Evolutionary conservation across 1,140 invertebrate species (phyloP).

Genomic region (Penaeus japonicus): DNA sequence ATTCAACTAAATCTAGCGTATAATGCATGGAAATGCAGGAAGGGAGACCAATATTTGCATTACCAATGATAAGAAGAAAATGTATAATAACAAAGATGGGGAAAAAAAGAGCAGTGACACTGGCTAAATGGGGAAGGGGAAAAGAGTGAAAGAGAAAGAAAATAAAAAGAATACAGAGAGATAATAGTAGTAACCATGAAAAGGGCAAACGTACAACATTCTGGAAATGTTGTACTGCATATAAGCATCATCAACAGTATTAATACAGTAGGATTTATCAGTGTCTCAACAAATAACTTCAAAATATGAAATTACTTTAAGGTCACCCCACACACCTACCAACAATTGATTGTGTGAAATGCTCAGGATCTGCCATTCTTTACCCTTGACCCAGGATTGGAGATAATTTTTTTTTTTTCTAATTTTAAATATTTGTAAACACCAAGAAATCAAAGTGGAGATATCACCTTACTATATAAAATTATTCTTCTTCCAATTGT

Average conservation of each 20-base stretch:
- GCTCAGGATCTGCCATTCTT: neutral
- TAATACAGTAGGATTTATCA: neutral
- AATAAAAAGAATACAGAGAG: too few relatives aligned
- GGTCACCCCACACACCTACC: neutral
- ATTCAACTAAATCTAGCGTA: slow-evolving; percentile 13
- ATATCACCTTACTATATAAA: neutral
- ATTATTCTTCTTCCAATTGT: neutral
- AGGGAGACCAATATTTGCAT: too few relatives aligned
- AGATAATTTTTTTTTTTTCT: neutral
- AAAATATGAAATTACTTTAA: neutral
- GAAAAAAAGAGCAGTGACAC: too few relatives aligned
- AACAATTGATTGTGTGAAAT: slow-evolving; percentile 15
- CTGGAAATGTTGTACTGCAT: too few relatives aligned
- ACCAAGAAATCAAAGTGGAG: neutral
- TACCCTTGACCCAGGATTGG: neutral
- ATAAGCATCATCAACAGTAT: neutral
- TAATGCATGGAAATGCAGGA: neutral
- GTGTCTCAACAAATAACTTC: neutral
- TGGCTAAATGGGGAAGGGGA: too few relatives aligned
- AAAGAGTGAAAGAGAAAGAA: too few relatives aligned
- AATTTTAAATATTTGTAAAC: slow-evolving; percentile 7
- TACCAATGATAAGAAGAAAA: too few relatives aligned
- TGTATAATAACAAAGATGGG: too few relatives aligned
- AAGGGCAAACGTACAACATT: too few relatives aligned
- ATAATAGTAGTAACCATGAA: too few relatives aligned